Evolutionary conservation across 2,113 vertebrate genomes (phyloP).

Genomic region (Microtus pennsylvanicus): DNA sequence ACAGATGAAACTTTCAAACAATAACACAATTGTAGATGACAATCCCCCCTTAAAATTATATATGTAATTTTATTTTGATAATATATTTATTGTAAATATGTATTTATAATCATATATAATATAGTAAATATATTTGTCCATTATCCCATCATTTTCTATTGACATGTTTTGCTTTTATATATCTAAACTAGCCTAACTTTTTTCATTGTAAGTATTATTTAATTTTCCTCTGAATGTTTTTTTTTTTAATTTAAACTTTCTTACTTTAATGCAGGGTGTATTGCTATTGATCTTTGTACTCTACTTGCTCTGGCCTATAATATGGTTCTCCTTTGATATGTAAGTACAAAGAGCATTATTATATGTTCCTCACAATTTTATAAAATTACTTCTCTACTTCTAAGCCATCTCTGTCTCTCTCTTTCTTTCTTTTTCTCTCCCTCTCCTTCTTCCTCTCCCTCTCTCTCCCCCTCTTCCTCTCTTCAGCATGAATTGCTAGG

Average conservation of each 20-base stretch:
- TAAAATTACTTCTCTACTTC: not conserved
- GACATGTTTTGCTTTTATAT: not conserved
- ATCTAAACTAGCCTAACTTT: not conserved
- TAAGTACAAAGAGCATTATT: too few relatives aligned
- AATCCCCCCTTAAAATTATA: not conserved
- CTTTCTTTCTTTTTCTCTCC: fast-evolving
- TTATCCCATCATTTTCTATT: not conserved
- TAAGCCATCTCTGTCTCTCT: too few relatives aligned
- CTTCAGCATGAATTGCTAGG: too few relatives aligned
- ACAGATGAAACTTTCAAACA: not conserved
- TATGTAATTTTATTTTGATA: not conserved
- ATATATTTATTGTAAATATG: too few relatives aligned
- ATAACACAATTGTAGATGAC: not conserved
- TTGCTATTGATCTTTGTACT: not conserved
- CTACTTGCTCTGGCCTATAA: not conserved
- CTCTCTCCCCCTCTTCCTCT: too few relatives aligned
- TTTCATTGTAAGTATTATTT: not conserved
- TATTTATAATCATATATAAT: too few relatives aligned
- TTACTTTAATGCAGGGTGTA: not conserved
- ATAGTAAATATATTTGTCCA: too few relatives aligned
- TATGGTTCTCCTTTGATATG: not conserved
- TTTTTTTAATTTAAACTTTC: not conserved
- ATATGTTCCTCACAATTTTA: not conserved
- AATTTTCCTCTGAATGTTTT: not conserved
- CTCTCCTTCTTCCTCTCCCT: fast-evolving